Base-by-base conservation (phyloP, 2,888 invertebrate species). In the Pecten maximus region DNA sequence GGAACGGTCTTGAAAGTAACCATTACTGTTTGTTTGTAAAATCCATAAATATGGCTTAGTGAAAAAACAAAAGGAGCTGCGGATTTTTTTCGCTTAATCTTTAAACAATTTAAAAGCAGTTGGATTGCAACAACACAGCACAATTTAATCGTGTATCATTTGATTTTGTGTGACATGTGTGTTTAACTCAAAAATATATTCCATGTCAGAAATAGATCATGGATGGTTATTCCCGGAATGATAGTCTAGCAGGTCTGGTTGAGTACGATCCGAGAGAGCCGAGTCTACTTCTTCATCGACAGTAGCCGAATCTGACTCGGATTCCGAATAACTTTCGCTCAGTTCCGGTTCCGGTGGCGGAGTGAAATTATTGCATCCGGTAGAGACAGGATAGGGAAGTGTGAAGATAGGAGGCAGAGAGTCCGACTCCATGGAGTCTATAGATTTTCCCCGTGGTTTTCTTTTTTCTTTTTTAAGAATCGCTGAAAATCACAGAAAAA, bases 341-440 rank as follows among this genome's bases (percentile, higher is more conserved):
- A 74, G 74, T 74, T 74, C 74, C 74, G 74, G 74, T 74, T 74
- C 74, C 74, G 74, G 74, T 74, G 74, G 35, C 0, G 74, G 74
- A 28, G 28, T 35, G 74, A 74, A 35, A 28, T 6, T 8, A 0
- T 74, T 28, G 1, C 28, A 3, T 74, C 74, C 74, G 28, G 74
- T 28, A 28, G 74, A 28, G 35, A 35, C 74, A 15, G 35, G 74
- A 74, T 74, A 74, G 10, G 74, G 74, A 8, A 74, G 74, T 3
- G 0, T 74, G 8, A 12, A 35, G 6, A 74, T 74, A 8, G 74
- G 74, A 74, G 35, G 74, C 8, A 35, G 6, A 3, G 15, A 19
- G 23, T 54, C 50, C 0, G 35, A 8, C 35, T 35, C 74, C 35
- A 35, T 35, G 35, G 35, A 35, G 28, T 74, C 35, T 8, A 28